Base-by-base conservation (phyloP, 2,113 vertebrate species). In the Agelaius phoeniceus region DNA sequence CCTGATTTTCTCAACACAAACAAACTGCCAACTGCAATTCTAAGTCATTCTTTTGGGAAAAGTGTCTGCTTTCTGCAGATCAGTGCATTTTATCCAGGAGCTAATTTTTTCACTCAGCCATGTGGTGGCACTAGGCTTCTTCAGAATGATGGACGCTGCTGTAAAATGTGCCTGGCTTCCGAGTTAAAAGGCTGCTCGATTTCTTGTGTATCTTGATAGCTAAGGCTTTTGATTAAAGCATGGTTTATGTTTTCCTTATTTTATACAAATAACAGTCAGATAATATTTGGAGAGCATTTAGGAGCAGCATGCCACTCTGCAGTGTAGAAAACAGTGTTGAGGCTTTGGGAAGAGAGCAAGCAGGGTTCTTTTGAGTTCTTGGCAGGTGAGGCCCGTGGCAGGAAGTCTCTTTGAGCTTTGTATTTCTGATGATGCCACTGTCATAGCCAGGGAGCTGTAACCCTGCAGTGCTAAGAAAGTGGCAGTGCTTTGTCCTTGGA, bases 71-170 rank as follows among this genome's bases (percentile, higher is more conserved):
- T 89, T 87, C 16, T 83, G 26, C n/a, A 46, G 68, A 23, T 46
- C 22, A 0, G 7, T 54, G 28, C 8, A 0, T 84, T 90, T 92
- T 63, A 39, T 11, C 6, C 11, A 21, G 28, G 23, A 71, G 15
- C 7, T n/a, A 27, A 3, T 16, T 85, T 63, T 72, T n/a, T 4
- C 9, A 20, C 2, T 20, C 6, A 48, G 19, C 94, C 98, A 91
- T 96, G 84, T 20, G 97, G 63, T 97, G 98, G 97, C 97, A 97
- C 95, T 66, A 82, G 78, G 79, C 65, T 48, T 54, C 78, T 96
- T 92, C 20, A 22, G 39, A 91, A 65, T 1, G 6, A 1, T 27
- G 30, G 44, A 27, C 0, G 1, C 19, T 72, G 24, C 12, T 26
- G 24, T 13, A 15, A 67, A 67, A 57, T 3, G 3, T 16, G 21